These are phyloP conservation scores for Odontophorus gujanensis DNA, from an alignment of 2,113 vertebrate genomes.

Conservation along the genomic window DNA sequence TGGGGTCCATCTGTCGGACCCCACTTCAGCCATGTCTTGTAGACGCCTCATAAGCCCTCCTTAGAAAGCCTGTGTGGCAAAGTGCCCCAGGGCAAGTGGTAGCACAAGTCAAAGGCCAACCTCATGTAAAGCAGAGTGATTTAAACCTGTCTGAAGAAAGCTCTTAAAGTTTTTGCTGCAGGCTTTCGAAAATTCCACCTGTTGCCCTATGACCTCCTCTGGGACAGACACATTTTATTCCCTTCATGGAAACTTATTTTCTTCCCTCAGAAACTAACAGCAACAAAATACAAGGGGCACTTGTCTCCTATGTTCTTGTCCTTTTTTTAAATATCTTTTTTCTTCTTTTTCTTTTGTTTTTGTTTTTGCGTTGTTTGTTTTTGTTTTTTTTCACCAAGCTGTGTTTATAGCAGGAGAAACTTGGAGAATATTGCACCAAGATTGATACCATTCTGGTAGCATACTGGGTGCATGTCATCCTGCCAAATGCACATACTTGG, in stretches of 20 bases:
- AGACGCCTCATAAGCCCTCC: background rate
- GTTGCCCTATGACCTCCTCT: constrained; percentile 54
- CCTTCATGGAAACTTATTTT: constrained; percentile 17
- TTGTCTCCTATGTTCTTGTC: background rate
- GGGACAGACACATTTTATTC: background rate
- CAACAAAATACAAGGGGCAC: background rate
- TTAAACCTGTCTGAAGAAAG: constrained; percentile 49
- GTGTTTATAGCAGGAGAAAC: background rate
- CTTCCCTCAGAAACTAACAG: background rate
- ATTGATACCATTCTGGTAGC: background rate
- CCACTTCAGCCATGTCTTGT: background rate
- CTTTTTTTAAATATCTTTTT: background rate
- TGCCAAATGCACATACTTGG: background rate
- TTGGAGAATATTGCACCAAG: background rate
- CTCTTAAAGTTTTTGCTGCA: constrained; percentile 37
- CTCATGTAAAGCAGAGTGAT: background rate
- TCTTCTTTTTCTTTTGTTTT: background rate
- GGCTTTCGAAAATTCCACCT: constrained; percentile 42
- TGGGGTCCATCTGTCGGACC: background rate
- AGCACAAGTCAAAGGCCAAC: constrained; percentile 61
- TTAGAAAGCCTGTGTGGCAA: constrained; percentile 39
- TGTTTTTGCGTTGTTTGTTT: background rate
- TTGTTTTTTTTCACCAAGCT: background rate
- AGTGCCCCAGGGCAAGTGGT: constrained; percentile 23
- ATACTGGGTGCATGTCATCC: accelerated